Conservation (phyloP, 2,888 invertebrate genomes). For the Cryptosula pallasiana region DNA sequence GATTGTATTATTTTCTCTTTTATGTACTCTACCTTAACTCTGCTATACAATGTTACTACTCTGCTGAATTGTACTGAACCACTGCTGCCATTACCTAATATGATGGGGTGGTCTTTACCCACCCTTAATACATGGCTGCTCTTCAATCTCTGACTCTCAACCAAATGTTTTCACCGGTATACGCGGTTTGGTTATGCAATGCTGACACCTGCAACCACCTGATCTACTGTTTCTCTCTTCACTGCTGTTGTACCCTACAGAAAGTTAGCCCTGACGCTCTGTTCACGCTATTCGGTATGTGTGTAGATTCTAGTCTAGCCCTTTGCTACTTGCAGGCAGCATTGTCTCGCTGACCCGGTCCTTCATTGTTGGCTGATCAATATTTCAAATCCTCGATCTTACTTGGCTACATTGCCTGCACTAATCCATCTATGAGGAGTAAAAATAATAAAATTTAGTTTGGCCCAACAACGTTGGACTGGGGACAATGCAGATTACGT, state of each 20-base stretch:
- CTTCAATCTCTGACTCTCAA: not conserved
- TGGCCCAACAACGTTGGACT: too few species aligned
- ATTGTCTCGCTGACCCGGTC: too few species aligned
- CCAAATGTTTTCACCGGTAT: not conserved
- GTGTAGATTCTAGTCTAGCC: too few species aligned
- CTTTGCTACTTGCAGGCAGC: too few species aligned
- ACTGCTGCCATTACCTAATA: slow-evolving; percentile 9
- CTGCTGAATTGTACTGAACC: not conserved
- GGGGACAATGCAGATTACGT: too few species aligned
- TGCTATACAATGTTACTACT: slow-evolving; percentile 7
- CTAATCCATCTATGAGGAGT: too few species aligned
- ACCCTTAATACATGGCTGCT: not conserved
- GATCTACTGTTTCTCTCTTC: not conserved
- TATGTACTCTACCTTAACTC: slow-evolving; percentile 10
- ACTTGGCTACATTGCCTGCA: too few species aligned
- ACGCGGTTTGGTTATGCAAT: not conserved
- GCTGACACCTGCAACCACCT: not conserved
- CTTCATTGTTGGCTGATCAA: too few species aligned
- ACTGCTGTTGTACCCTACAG: slow-evolving; percentile 26
- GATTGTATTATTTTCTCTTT: slow-evolving; percentile 21
- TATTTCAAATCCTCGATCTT: too few species aligned
- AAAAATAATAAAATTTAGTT: too few species aligned
- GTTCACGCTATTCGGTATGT: slow-evolving; percentile 30
- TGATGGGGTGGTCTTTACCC: not conserved
- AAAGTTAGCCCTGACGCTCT: slow-evolving; percentile 30